These are phyloP conservation scores for Abrostola triplasia DNA, from an alignment of 2,888 invertebrate genomes.

Conservation along the genomic window DNA sequence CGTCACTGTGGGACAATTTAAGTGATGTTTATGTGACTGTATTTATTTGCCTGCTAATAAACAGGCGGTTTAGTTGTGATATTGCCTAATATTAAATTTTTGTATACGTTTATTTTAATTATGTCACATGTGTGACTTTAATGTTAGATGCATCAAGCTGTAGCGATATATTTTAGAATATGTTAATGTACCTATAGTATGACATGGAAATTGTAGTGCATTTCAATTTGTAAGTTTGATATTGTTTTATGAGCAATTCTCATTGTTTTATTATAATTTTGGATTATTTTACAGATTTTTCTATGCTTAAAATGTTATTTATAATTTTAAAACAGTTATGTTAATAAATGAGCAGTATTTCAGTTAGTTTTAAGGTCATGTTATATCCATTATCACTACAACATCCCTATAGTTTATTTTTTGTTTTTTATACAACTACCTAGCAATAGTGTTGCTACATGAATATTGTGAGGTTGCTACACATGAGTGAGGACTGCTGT, in stretches of 20 bases:
- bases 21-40: constrained; percentile 59
- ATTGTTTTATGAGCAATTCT: constrained; percentile 63
- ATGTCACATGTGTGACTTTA: constrained; percentile 82
- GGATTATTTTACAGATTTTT: constrained; percentile 58
- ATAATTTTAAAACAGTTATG: constrained; percentile 71
- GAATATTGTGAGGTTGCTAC: constrained; percentile 69
- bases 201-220: constrained; percentile 69
- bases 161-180: constrained; percentile 72
- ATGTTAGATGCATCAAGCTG: constrained; percentile 78
- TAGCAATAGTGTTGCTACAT: constrained; percentile 67
- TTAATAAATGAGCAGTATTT: constrained; percentile 85
- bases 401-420: constrained; percentile 57
- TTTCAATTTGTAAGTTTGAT: constrained; percentile 60
- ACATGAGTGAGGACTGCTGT: constrained; percentile 75
- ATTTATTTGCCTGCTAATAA: constrained; percentile 78
- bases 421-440: constrained; percentile 61
- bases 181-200: constrained; percentile 64
- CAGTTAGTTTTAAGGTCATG: constrained; percentile 73
- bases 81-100: constrained; percentile 85
- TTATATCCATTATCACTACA: constrained; percentile 56
- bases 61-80: constrained; percentile 86
- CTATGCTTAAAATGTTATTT: constrained; percentile 71
- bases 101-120: constrained; percentile 86
- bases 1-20: constrained; percentile 46
- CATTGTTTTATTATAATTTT: constrained; percentile 66